A percentile compares a stretch with the other conserved stretches of the same genome.
Evolutionary conservation across 2,797 vertebrate species (phyloP).

Genomic region (Furcifer pardalis): DNA sequence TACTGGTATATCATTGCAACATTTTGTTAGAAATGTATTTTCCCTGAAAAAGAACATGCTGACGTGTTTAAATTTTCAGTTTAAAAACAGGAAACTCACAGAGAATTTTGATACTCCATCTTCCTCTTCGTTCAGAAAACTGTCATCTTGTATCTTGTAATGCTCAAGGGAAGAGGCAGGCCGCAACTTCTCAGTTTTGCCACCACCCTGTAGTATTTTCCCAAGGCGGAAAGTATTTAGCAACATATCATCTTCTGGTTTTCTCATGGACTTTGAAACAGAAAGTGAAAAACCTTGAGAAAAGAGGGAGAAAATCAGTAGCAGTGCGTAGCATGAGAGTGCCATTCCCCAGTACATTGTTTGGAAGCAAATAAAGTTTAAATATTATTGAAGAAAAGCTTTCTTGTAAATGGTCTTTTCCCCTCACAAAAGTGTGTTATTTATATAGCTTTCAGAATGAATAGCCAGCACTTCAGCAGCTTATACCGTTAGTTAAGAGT

Average conservation of each 20-base stretch:
- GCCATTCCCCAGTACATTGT: conserved; percentile 68
- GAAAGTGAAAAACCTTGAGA: conserved; percentile 79
- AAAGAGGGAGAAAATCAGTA: conserved; percentile 83
- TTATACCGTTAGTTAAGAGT: conserved; percentile 51
- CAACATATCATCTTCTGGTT: conserved; percentile 75
- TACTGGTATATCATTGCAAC: background rate
- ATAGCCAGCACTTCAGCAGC: conserved; percentile 67
- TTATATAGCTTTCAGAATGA: conserved; percentile 77
- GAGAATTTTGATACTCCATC: conserved; percentile 74
- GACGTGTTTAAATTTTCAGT: background rate
- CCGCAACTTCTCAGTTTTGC: conserved; percentile 59
- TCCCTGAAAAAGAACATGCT: background rate
- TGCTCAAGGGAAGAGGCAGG: conserved; percentile 69
- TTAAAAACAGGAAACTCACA: conserved; percentile 52
- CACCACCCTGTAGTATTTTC: conserved; percentile 71
- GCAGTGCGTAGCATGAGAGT: conserved; percentile 73
- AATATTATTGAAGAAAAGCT: conserved; percentile 47
- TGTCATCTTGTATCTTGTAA: conserved; percentile 73
- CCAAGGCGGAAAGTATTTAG: conserved; percentile 72
- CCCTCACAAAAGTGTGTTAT: conserved; percentile 13
- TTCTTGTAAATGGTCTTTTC: conserved; percentile 38
- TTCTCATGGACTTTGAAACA: conserved; percentile 76
- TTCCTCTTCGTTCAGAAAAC: conserved; percentile 73
- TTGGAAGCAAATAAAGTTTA: conserved; percentile 45
- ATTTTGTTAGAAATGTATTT: background rate